Percentiles rank a stretch among this genome's conserved stretches.
Conservation (phyloP, 2,888 invertebrate genomes). For the Belgica antarctica region DNA sequence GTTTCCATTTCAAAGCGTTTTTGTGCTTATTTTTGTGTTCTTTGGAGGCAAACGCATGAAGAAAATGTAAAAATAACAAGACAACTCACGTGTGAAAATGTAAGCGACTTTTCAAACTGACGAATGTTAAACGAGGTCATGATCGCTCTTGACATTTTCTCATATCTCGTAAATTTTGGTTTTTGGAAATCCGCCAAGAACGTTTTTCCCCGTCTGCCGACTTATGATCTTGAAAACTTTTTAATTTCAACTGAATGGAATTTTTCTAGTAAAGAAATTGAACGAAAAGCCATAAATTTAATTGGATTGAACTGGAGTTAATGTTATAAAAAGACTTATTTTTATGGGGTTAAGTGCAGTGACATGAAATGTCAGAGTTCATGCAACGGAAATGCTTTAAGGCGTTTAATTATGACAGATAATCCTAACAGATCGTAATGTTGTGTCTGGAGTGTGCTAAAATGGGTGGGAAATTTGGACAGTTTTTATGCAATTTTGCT, state of each 20-base stretch:
- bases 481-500: too few species aligned
- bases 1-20: background rate
- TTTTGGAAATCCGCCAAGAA: constrained; percentile 8
- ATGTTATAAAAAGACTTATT: too few species aligned
- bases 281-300: background rate
- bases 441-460: too few species aligned
- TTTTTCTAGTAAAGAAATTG: background rate
- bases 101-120: background rate
- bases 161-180: background rate
- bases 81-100: too few species aligned
- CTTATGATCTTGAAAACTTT: constrained; percentile 13
- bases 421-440: too few species aligned
- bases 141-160: constrained; percentile 6
- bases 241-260: background rate
- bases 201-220: constrained; percentile 10
- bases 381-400: too few species aligned
- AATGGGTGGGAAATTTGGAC: too few species aligned
- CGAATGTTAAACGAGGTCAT: constrained; percentile 18
- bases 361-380: too few species aligned
- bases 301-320: constrained; percentile 10
- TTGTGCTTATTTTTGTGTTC: constrained; percentile 3
- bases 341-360: too few species aligned
- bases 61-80: background rate
- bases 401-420: too few species aligned
- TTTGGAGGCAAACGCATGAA: background rate